Base-by-base conservation (phyloP, 2,888 invertebrate species). In the Platycheirus rosarum region DNA sequence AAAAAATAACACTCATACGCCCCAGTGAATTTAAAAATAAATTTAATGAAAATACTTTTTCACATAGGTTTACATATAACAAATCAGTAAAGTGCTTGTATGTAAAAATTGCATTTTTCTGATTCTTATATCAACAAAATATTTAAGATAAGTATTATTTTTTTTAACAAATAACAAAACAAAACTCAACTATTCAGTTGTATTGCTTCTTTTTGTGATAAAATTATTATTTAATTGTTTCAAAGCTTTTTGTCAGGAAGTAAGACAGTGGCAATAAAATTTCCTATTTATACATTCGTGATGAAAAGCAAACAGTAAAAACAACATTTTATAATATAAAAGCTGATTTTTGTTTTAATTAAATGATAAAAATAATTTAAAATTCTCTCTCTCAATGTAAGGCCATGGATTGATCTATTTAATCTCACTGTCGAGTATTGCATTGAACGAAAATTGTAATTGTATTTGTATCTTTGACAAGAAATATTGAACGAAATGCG, bases 361-460 rank as follows among this genome's bases (percentile, higher is more conserved):
- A 40, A 68, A 55, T 29, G 16, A 62, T 57, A 29, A 53, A 49
- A 66, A 35, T 68, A 29, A 53, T 74, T 75, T 69, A 42, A 16
- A 75, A 80, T 65, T 65, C n/a, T n/a, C n/a, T 70, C 37, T 69
- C 63, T 80, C 75, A 80, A 80, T 80, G 80, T 46, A 80, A 80
- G 80, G 80, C 40, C 75, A 65, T 37, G 37, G 63, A 76, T 65
- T 75, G 79, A 79, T 79, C 69, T 80, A 70, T 60, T 70, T 80
- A 53, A 80, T 63, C 51, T 62, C 44, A 48, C 55, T 69, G 69
- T 14, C 3, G 13, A 11, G 49, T 49, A 51, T 75, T 63, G 75
- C 74, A 29, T 57, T 79, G 74, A 35, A 68, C 37, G 23, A 23
- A 57, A n/a, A n/a, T n/a, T 63, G 29, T 13, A 57, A 51, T 51